Percentiles rank a stretch among this genome's conserved stretches.
phyloP scores from a whole-genome alignment of 2,797 vertebrate genomes.

The Numenius phaeopus region DNA sequence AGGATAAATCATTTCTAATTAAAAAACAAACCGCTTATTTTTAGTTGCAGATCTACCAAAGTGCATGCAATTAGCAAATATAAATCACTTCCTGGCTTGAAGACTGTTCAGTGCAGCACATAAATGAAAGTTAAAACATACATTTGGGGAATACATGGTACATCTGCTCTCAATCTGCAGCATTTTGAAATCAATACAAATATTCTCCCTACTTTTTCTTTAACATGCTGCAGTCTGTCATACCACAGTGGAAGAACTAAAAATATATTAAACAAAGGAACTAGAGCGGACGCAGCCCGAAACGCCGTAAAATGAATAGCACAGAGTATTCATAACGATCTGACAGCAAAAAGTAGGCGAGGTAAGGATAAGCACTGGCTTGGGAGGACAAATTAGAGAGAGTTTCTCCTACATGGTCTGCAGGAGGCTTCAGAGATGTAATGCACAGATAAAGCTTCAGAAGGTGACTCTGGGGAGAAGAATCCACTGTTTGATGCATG shows the following conservation, averaged over 20 bases:
- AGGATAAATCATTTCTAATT: conserved; percentile 49
- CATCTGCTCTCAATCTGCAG: conserved; percentile 81
- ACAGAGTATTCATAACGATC: background rate
- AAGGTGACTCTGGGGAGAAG: background rate
- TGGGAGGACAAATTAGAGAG: background rate
- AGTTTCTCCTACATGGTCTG: background rate
- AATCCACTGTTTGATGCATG: background rate
- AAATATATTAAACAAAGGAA: conserved; percentile 35
- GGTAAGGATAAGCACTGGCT: background rate
- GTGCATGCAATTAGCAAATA: conserved; percentile 69
- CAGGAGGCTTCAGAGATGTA: background rate
- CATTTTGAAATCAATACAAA: conserved; percentile 73
- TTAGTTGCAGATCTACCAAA: conserved; percentile 71
- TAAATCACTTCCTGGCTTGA: conserved; percentile 70
- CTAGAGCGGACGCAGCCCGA: background rate
- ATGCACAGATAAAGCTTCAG: background rate
- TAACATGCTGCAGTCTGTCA: conserved; percentile 57
- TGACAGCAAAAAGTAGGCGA: background rate
- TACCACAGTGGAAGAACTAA: background rate
- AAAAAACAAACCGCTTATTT: conserved; percentile 72
- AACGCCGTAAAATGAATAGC: background rate
- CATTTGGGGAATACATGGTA: conserved; percentile 39
- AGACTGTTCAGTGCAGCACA: conserved; percentile 61
- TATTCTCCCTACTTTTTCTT: conserved; percentile 70
- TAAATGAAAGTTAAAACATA: conserved; percentile 70